Base-by-base conservation (phyloP, 1,140 invertebrate species). In the Leptoteleia sp. region DNA sequence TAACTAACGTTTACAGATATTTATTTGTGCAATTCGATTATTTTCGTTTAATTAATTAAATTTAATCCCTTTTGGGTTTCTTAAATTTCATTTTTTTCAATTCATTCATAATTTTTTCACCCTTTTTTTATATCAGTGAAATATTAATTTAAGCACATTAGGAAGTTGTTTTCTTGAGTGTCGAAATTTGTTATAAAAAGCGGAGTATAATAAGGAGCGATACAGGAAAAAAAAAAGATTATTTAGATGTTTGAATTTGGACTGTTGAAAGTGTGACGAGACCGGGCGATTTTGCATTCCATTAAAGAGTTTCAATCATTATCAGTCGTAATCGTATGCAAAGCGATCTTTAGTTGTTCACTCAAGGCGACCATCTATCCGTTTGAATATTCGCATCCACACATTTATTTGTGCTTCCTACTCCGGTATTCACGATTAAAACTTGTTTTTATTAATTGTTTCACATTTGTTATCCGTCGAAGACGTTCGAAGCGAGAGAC, bases 271-370 rank as follows among this genome's bases (percentile, higher is more conserved):
- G 50, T 55, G 12, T 40, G 35, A 55, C 50, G 50, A 40, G 35
- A 27, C 50, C 33, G n/a, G 31, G 43, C 16, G 19, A 38, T 25
- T 31, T 47, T 42, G 47, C 47, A 33, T 43, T 8, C n/a, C 48
- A 43, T 43, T 31, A 54, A 54, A 45, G 27, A 50, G 45, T 13
- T 38, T 15, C 1, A 38, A 9, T 54, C 11, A 54, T 65, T 67
- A 54, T 67, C 38, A 29, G 38, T 55, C 29, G 27, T 65, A 52
- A 65, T 65, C 33, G 37, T 52, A 52, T 52, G 48, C 61, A 43
- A 43, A 43, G 4, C 47, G 61, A 65, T 65, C 47, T 33, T 12
- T 35, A 33, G 25, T 8, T 35, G 61, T 52, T 54, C 16, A 40
- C 62, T 67, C 62, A 67, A 67, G 62, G 62, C 17, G 29, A 67